A percentile compares a stretch with the other conserved stretches of the same genome.
Evolutionary conservation across 2,888 invertebrate genomes (phyloP).

Genomic region (Sphaeridia pumilis): DNA sequence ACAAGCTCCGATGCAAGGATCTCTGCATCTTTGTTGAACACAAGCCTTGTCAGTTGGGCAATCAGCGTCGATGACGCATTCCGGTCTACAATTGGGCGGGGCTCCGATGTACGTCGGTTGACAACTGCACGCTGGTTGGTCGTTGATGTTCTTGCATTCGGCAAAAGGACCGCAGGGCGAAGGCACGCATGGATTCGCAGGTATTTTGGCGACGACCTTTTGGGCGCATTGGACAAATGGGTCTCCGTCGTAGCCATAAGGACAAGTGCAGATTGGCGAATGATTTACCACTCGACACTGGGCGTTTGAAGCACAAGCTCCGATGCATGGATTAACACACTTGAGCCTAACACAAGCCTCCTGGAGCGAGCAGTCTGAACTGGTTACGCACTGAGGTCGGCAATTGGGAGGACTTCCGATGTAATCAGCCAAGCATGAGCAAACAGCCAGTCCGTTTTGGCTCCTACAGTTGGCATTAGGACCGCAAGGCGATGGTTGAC

Average conservation of each 20-base stretch:
- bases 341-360: constrained; percentile 48
- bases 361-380: constrained; percentile 35
- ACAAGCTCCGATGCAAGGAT: constrained; percentile 70
- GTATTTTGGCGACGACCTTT: constrained; percentile 6
- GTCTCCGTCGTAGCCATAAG: constrained; percentile 42
- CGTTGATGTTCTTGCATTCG: constrained; percentile 29
- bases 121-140: constrained; percentile 50
- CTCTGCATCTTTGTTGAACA: constrained; percentile 39
- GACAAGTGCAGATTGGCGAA: constrained; percentile 65
- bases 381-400: constrained; percentile 37
- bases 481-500: constrained; percentile 61
- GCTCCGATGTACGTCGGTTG: constrained; percentile 49
- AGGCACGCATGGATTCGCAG: constrained; percentile 44
- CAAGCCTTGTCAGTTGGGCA: constrained; percentile 45
- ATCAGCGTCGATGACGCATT: constrained; percentile 48
- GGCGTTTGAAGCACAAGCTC: constrained; percentile 63
- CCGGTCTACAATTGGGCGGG: constrained; percentile 49
- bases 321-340: constrained; percentile 41
- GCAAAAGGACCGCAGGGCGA: constrained; percentile 59
- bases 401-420: constrained; percentile 38
- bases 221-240: constrained; percentile 50
- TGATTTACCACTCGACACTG: constrained; percentile 67
- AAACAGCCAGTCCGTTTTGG: constrained; percentile 48
- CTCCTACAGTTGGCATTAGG: constrained; percentile 39
- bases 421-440: constrained; percentile 56